Percentiles rank a stretch among this genome's conserved stretches.
These are phyloP conservation scores for Peromyscus attwateri DNA, from an alignment of 2,797 vertebrate species.

Conservation along the genomic window DNA sequence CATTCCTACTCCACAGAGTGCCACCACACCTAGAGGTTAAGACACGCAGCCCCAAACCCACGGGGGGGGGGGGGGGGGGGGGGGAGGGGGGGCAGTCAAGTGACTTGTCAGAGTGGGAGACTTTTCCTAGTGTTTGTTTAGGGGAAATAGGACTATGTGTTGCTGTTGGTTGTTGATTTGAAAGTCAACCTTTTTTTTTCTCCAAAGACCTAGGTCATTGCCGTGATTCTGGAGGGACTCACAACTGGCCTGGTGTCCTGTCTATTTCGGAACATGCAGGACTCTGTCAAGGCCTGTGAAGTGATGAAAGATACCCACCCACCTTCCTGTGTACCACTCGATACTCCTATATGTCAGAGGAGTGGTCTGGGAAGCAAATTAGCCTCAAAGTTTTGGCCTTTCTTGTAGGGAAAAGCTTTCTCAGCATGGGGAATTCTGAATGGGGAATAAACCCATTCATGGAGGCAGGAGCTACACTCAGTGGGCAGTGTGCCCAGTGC, in stretches of 20 bases:
- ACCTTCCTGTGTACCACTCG: background rate
- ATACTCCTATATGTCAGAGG: background rate
- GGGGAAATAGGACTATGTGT: background rate
- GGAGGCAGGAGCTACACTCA: background rate
- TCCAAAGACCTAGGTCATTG: background rate
- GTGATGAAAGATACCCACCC: background rate
- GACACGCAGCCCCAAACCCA: background rate
- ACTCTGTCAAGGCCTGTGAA: background rate
- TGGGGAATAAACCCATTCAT: no score
- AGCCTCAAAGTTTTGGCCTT: background rate
- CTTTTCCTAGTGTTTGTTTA: constrained; percentile 1
- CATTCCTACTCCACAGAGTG: background rate
- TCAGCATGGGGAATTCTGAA: background rate
- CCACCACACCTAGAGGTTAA: background rate
- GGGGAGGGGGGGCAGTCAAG: no score
- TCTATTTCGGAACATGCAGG: background rate
- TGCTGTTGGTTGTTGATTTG: background rate
- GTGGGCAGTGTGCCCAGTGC: background rate
- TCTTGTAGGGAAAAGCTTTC: background rate
- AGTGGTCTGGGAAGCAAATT: constrained; percentile 19
- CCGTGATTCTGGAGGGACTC: constrained; percentile 1
- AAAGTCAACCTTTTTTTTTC: background rate
- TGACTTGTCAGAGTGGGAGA: background rate
- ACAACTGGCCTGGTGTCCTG: background rate
- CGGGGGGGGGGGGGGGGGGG: no score